Evolutionary conservation across 2,888 invertebrate species (phyloP).

Genomic region (Argyra leucocephala): DNA sequence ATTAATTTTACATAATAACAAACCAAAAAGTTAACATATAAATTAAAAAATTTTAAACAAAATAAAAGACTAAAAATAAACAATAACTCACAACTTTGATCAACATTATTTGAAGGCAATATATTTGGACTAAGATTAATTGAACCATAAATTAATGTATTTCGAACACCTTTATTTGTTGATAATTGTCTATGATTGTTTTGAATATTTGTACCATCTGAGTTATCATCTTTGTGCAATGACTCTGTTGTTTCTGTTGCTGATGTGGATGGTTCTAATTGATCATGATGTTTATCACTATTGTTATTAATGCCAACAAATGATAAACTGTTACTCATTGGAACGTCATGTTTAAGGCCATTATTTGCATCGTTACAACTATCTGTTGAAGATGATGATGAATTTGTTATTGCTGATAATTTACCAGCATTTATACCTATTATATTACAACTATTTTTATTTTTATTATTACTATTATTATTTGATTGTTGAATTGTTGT

Average conservation of each 20-base stretch:
- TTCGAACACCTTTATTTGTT: conserved; percentile 37
- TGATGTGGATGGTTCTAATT: conserved; percentile 16
- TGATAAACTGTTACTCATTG: conserved; percentile 28
- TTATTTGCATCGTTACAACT: conserved; percentile 33
- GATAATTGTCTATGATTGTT: conserved; percentile 11
- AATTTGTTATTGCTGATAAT: conserved; percentile 9
- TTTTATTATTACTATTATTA: background rate
- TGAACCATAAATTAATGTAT: conserved; percentile 64
- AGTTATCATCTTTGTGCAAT: background rate
- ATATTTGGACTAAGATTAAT: conserved; percentile 54
- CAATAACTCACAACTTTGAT: conserved; percentile 11
- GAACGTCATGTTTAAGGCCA: conserved; percentile 38
- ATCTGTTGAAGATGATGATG: conserved; percentile 18
- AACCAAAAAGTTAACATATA: background rate
- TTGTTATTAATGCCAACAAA: conserved; percentile 15
- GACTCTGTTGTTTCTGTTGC: background rate
- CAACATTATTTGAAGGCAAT: conserved; percentile 20
- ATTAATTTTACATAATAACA: background rate
- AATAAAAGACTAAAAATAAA: conserved; percentile 9
- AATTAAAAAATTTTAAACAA: background rate
- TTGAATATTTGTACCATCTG: background rate
- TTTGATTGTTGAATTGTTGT: conserved; percentile 3
- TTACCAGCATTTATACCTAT: background rate
- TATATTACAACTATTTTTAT: background rate
- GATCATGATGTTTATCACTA: conserved; percentile 16